These are phyloP conservation scores for Rhimphoctona megacephalus DNA, from an alignment of 2,888 invertebrate genomes.

Conservation along the genomic window DNA sequence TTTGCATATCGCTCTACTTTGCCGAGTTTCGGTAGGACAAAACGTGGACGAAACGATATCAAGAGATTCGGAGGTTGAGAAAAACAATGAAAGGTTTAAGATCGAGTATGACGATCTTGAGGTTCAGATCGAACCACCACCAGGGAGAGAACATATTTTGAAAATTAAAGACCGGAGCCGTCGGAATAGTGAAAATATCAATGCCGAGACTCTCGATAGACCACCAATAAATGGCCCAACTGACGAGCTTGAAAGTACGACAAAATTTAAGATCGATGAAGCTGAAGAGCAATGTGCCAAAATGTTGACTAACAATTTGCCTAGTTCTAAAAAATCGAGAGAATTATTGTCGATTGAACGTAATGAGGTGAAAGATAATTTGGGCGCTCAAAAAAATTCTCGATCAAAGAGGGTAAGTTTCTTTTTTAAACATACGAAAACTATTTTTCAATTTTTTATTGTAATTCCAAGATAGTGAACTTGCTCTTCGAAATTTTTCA, in stretches of 20 bases:
- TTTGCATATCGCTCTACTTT: background rate
- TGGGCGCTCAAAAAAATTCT: background rate
- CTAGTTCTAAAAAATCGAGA: background rate
- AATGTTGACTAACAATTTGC: background rate
- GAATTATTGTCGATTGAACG: background rate
- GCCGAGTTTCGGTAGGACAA: background rate
- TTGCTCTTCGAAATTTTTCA: background rate
- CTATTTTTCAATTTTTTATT: too few species aligned
- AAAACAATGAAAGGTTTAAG: constrained; percentile 1
- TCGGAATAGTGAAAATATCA: constrained; percentile 6
- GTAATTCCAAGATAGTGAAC: too few species aligned
- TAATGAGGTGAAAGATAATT: constrained; percentile 22
- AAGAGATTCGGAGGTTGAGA: background rate
- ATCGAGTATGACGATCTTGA: constrained; percentile 48
- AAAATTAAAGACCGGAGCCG: background rate
- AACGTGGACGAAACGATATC: background rate
- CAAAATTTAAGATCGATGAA: constrained; percentile 5
- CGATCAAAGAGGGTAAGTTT: constrained; percentile 28
- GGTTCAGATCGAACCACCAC: constrained; percentile 38
- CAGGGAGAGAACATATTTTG: constrained; percentile 13
- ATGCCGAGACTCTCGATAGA: constrained; percentile 60
- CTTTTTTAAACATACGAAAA: background rate
- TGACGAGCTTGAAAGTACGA: constrained; percentile 6
- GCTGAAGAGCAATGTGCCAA: background rate
- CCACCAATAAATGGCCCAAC: constrained; percentile 32